Evolutionary conservation across 2,113 vertebrate species (phyloP).

Genomic region (Strigops habroptila): DNA sequence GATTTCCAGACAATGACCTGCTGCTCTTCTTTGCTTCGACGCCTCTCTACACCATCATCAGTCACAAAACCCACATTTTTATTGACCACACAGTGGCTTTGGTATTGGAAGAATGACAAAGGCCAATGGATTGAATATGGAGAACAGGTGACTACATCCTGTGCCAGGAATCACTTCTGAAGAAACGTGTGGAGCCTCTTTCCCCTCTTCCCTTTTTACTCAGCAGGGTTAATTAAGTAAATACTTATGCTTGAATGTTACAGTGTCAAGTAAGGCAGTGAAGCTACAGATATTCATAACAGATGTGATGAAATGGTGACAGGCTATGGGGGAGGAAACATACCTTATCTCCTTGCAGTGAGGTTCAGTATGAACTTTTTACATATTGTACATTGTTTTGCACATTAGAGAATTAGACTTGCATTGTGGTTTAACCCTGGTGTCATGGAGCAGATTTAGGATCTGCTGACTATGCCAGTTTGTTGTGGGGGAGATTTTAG

Average conservation of each 20-base stretch:
- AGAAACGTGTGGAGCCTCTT: neutral
- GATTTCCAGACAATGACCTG: slow-evolving; percentile 78
- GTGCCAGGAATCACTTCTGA: neutral
- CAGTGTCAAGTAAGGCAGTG: neutral
- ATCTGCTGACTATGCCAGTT: neutral
- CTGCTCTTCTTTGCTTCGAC: slow-evolving; percentile 57
- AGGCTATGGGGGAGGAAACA: neutral
- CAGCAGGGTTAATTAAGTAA: neutral
- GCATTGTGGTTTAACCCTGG: neutral
- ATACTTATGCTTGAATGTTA: neutral
- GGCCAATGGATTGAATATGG: slow-evolving; percentile 80
- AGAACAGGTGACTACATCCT: slow-evolving; percentile 63
- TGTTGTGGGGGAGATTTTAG: fast-evolving
- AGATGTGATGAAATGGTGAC: neutral
- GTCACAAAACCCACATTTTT: slow-evolving; percentile 75
- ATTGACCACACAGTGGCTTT: slow-evolving; percentile 86
- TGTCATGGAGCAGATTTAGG: neutral
- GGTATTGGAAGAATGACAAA: slow-evolving; percentile 82
- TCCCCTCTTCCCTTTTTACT: neutral
- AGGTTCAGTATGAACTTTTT: neutral
- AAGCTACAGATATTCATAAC: neutral
- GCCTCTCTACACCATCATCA: slow-evolving; percentile 82
- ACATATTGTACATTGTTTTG: neutral
- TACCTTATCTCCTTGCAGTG: neutral
- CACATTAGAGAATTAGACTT: neutral